Conservation (phyloP, 2,888 invertebrate species). For the Incurvaria masculella region DNA sequence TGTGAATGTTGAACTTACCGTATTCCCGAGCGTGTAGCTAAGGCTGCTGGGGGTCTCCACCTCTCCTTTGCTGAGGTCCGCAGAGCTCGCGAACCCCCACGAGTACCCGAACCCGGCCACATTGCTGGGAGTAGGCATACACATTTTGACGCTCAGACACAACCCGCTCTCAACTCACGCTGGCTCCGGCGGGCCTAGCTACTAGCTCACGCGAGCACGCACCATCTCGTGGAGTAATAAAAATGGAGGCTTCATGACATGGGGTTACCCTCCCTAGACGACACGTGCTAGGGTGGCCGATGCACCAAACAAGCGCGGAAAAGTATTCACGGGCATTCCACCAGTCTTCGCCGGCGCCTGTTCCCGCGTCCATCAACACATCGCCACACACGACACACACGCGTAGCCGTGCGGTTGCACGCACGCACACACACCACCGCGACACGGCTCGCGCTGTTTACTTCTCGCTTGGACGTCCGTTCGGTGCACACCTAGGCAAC, state of each 20-base stretch:
- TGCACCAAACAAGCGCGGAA: background rate
- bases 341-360: background rate
- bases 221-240: no score
- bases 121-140: conserved; percentile 55
- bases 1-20: conserved; percentile 44
- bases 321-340: background rate
- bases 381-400: background rate
- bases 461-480: background rate
- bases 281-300: no score
- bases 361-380: background rate
- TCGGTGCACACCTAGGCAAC: background rate
- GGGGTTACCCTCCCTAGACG: background rate
- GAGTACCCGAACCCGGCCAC: conserved; percentile 53
- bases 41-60: conserved; percentile 51
- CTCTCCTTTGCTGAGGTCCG: conserved; percentile 49
- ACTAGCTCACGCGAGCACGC: background rate
- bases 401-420: background rate
- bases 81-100: conserved; percentile 51
- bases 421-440: background rate
- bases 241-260: background rate
- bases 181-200: background rate
- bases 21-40: conserved; percentile 50
- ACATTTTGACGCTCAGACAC: conserved; percentile 34
- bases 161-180: conserved; percentile 6
- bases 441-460: background rate